These are phyloP conservation scores for Hypolimnas misippus DNA, from an alignment of 2,888 invertebrate species.

Conservation along the genomic window DNA sequence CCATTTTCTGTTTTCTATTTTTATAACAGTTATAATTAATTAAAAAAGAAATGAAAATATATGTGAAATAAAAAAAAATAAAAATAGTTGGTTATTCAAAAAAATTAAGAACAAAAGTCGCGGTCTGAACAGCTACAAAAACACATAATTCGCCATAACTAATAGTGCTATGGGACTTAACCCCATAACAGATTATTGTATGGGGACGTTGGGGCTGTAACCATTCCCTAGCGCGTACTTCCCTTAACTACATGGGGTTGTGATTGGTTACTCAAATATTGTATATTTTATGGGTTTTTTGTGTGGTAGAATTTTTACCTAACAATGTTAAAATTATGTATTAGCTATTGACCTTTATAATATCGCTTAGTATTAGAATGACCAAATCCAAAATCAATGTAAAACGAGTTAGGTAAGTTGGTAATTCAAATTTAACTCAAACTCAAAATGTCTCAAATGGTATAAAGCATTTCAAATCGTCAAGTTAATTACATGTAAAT, in stretches of 20 bases:
- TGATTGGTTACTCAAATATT: slow-evolving; percentile 16
- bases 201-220: slow-evolving; percentile 6
- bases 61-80: not conserved
- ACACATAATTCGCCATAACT: slow-evolving; percentile 4
- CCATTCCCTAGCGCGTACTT: slow-evolving; percentile 14
- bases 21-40: too few species aligned
- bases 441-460: too few species aligned
- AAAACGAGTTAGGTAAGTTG: too few species aligned
- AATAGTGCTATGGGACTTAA: slow-evolving; percentile 11
- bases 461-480: too few species aligned
- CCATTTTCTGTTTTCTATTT: too few species aligned
- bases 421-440: too few species aligned
- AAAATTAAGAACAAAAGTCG: not conserved
- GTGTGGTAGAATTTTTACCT: not conserved
- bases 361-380: too few species aligned
- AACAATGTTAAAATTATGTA: not conserved
- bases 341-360: too few species aligned
- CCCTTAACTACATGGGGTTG: slow-evolving; percentile 12
- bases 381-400: too few species aligned
- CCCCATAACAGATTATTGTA: slow-evolving; percentile 17
- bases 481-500: too few species aligned
- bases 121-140: not conserved
- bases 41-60: too few species aligned
- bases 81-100: not conserved
- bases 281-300: slow-evolving; percentile 13